These are phyloP conservation scores for Alloplasta piceator DNA, from an alignment of 2,888 invertebrate species.

Conservation along the genomic window DNA sequence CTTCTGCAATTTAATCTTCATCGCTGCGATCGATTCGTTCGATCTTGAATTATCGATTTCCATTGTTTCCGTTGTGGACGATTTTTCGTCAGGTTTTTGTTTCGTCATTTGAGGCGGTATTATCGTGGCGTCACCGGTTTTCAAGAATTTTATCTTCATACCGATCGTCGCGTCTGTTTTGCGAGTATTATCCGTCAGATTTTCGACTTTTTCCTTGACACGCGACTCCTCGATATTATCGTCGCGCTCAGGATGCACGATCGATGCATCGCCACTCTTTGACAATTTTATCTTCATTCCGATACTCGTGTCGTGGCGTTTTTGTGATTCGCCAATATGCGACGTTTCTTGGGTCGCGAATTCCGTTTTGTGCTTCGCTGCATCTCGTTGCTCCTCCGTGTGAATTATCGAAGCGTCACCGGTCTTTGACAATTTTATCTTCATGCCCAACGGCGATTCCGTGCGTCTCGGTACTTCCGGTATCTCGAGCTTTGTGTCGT, in stretches of 20 bases:
- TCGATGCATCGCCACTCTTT: constrained; percentile 78
- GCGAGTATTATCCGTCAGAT: constrained; percentile 51
- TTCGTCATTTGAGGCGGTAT: constrained; percentile 55
- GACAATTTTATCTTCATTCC: constrained; percentile 81
- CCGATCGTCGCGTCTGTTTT: constrained; percentile 58
- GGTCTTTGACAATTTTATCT: constrained; percentile 66
- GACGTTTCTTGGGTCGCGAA: constrained; percentile 66
- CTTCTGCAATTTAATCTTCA: constrained; percentile 56
- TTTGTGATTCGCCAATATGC: constrained; percentile 72
- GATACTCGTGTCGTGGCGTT: constrained; percentile 64
- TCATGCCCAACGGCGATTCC: constrained; percentile 69
- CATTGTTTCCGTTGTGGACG: not conserved
- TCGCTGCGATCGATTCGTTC: not conserved
- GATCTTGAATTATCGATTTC: constrained; percentile 51
- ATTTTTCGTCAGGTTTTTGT: constrained; percentile 47
- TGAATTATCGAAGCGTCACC: constrained; percentile 77
- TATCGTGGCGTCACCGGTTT: constrained; percentile 77
- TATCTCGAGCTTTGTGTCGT: constrained; percentile 68
- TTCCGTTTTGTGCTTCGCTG: constrained; percentile 66
- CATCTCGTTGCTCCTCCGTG: constrained; percentile 72
- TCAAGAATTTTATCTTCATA: constrained; percentile 76
- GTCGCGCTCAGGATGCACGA: constrained; percentile 74
- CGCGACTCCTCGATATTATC: constrained; percentile 68
- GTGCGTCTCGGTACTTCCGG: constrained; percentile 70
- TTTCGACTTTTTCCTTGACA: constrained; percentile 66